Conservation (phyloP, 2,888 invertebrate species). For the Trachelus iudaicus region DNA sequence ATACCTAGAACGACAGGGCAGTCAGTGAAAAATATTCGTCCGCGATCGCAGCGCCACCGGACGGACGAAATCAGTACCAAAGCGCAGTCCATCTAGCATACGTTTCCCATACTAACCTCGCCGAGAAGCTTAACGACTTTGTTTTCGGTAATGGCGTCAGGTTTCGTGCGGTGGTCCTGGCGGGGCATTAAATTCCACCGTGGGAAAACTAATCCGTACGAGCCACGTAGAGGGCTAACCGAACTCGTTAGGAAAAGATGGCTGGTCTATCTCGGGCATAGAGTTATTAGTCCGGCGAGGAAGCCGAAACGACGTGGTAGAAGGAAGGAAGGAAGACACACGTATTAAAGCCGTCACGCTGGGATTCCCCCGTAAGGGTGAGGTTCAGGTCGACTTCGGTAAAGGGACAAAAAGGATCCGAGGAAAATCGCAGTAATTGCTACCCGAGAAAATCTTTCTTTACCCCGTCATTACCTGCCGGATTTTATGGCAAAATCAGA, state of each 20-base stretch:
- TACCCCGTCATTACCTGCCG: not conserved
- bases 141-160: constrained; percentile 3
- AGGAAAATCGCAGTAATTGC: not conserved
- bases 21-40: not conserved
- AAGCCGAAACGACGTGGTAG: constrained; percentile 19
- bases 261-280: not conserved
- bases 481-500: not conserved
- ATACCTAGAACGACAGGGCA: no score
- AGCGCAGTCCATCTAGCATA: not conserved
- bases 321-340: constrained; percentile 16
- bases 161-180: not conserved
- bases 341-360: not conserved
- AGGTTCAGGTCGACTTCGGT: not conserved
- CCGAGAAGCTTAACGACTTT: not conserved
- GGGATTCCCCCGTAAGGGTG: not conserved
- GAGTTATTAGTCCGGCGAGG: constrained; percentile 20
- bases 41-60: not conserved
- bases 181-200: not conserved
- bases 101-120: not conserved
- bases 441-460: not conserved
- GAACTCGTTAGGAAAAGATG: constrained; percentile 14
- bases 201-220: constrained; percentile 2
- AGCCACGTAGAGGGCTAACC: constrained; percentile 5
- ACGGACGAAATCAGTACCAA: not conserved
- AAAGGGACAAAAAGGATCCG: not conserved